Conservation (phyloP, 2,797 vertebrate species). For the Cirrhinus molitorella region DNA sequence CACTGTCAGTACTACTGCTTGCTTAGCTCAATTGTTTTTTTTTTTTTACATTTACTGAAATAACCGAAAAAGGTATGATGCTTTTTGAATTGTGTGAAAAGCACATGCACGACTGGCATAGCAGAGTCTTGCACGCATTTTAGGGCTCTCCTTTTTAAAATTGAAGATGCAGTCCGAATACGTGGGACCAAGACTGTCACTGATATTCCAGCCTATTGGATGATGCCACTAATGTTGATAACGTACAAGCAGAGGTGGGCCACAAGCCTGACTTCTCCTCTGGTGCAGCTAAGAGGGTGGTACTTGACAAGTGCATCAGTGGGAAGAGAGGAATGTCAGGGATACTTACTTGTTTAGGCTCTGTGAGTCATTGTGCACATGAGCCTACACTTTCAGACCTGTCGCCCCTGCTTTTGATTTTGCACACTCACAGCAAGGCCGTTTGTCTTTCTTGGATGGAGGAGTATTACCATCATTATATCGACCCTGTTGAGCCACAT, state of each 20-base stretch:
- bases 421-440: constrained; percentile 11
- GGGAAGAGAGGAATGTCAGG: background rate
- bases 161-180: background rate
- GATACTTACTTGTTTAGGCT: background rate
- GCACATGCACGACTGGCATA: too few relatives aligned
- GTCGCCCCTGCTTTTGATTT: background rate
- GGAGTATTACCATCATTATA: constrained; percentile 9
- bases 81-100: background rate
- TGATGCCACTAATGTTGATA: background rate
- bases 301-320: background rate
- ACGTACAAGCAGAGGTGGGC: background rate
- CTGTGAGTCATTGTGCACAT: background rate
- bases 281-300: background rate
- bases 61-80: too few relatives aligned
- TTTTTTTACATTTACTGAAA: too few relatives aligned
- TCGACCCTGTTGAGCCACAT: background rate
- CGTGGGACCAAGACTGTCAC: background rate
- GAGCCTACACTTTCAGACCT: background rate
- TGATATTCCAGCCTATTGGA: background rate
- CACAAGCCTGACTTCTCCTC: background rate
- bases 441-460: background rate
- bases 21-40: too few relatives aligned
- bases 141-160: background rate
- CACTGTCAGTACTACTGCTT: too few relatives aligned
- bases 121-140: background rate